Evolutionary conservation across 2,113 vertebrate genomes (phyloP).

Genomic region (Microtus oregoni): DNA sequence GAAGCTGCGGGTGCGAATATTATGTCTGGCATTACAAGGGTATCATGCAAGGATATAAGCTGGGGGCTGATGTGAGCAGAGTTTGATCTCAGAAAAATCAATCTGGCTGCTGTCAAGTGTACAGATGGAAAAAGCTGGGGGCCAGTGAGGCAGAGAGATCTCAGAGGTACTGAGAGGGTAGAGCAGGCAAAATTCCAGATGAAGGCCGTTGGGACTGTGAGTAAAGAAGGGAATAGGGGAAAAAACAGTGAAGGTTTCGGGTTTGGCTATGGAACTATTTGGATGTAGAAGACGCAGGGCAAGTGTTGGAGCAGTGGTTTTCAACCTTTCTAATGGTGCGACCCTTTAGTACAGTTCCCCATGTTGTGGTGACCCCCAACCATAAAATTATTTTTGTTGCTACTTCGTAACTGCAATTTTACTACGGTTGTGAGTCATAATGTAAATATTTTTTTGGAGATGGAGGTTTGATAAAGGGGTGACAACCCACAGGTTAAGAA

Average conservation of each 20-base stretch:
- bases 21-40: accelerated
- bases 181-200: neutral
- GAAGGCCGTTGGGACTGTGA: neutral
- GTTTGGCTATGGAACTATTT: neutral
- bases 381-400: neutral
- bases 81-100: neutral
- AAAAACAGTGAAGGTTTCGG: neutral
- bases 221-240: neutral
- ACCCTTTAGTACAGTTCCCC: neutral
- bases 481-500: neutral
- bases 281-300: neutral
- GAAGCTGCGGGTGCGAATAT: accelerated
- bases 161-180: neutral
- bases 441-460: neutral
- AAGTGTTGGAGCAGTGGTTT: too few species aligned
- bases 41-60: accelerated
- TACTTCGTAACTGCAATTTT: neutral
- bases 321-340: neutral
- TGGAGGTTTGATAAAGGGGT: neutral
- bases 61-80: too few species aligned
- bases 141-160: neutral
- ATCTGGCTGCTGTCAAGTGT: neutral
- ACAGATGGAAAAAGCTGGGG: accelerated
- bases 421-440: neutral
- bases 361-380: neutral